Conservation (phyloP, 2,113 vertebrate species). For the Burhinus bistriatus region DNA sequence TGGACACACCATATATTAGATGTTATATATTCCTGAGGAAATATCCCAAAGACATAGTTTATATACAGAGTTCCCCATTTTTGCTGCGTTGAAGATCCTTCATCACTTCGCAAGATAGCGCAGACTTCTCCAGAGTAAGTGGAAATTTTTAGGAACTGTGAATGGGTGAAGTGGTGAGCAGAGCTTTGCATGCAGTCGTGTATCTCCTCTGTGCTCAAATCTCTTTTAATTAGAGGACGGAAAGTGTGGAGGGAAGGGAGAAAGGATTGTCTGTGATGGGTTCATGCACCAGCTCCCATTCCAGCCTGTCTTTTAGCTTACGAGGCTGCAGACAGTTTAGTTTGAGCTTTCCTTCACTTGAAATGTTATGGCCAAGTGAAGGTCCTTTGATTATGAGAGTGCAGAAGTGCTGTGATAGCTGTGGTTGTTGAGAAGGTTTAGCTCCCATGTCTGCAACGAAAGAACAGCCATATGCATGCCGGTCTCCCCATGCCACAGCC, state of each 20-base stretch:
- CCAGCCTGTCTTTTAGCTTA: not conserved
- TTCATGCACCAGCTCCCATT: not conserved
- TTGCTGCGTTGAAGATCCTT: not conserved
- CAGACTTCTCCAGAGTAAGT: not conserved
- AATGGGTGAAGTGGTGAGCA: not conserved
- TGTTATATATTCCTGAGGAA: not conserved
- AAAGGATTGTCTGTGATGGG: not conserved
- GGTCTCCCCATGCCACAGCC: not conserved
- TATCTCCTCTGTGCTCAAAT: not conserved
- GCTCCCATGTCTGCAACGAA: fast-evolving
- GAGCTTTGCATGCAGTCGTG: not conserved
- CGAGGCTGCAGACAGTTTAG: not conserved
- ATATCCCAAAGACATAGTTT: not conserved
- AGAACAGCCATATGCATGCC: not conserved
- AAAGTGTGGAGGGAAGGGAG: not conserved
- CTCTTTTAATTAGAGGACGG: not conserved
- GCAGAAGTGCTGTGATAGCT: not conserved
- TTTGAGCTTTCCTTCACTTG: not conserved
- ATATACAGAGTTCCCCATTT: not conserved
- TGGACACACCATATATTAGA: not conserved
- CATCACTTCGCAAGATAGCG: not conserved
- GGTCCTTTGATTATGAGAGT: not conserved
- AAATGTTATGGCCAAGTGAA: not conserved
- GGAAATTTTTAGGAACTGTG: not conserved
- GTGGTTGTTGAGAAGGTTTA: not conserved